phyloP scores from a whole-genome alignment of 2,113 vertebrate genomes.

The Hemiprocne comata region DNA sequence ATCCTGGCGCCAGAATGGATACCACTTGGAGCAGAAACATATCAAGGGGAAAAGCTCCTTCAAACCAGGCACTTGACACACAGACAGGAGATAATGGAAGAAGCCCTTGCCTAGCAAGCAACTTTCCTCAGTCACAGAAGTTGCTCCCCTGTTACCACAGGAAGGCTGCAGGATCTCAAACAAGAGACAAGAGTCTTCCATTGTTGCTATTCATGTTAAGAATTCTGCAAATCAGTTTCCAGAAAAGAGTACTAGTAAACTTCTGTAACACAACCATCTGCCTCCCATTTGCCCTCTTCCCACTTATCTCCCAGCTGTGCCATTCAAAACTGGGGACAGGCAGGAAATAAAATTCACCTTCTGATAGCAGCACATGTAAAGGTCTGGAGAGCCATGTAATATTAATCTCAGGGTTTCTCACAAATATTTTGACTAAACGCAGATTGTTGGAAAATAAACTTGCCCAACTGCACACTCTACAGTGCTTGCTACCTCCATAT shows the following conservation, averaged over 20 bases:
- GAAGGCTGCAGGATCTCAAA: background rate
- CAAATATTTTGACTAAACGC: background rate
- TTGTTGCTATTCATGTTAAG: background rate
- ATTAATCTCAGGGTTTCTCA: background rate
- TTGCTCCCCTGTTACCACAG: background rate
- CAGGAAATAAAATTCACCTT: background rate
- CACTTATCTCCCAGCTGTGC: background rate
- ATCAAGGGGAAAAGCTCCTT: background rate
- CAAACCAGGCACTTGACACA: background rate
- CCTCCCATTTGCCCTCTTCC: background rate
- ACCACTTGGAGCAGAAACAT: background rate
- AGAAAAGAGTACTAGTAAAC: background rate
- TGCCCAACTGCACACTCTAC: background rate
- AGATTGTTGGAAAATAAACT: background rate
- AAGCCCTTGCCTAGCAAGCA: background rate
- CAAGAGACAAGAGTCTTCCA: background rate
- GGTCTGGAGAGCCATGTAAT: background rate
- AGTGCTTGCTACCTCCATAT: background rate
- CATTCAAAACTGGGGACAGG: background rate
- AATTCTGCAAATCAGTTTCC: background rate
- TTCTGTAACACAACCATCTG: background rate
- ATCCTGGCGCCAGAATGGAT: background rate
- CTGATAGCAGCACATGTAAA: background rate
- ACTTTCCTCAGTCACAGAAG: background rate
- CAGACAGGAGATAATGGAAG: background rate